Conservation (phyloP, 2,888 invertebrate genomes). For the Clepsis dumicolana region DNA sequence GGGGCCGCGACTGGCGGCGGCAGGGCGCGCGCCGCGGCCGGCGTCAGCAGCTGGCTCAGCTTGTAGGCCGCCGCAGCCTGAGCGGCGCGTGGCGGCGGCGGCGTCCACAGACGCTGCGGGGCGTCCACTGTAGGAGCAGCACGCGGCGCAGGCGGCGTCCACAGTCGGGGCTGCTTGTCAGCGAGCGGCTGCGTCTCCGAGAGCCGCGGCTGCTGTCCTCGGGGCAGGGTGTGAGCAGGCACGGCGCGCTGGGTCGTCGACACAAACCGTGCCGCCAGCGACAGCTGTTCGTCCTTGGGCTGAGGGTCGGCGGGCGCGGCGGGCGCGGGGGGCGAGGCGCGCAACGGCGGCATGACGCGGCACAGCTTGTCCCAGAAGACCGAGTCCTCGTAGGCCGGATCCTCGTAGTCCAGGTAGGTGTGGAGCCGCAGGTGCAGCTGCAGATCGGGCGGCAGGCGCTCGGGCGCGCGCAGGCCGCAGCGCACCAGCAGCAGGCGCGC, state of each 20-base stretch:
- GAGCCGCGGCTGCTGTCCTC: background rate
- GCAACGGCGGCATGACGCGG: slow-evolving; percentile 20
- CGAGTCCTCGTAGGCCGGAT: too few species aligned
- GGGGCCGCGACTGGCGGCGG: too few species aligned
- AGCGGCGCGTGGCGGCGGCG: background rate
- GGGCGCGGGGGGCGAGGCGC: background rate
- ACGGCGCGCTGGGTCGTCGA: background rate
- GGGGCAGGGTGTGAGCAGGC: background rate
- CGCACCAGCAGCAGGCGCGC: slow-evolving; percentile 26
- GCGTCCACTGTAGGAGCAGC: background rate
- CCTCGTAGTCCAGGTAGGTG: slow-evolving; percentile 22
- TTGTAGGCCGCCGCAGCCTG: background rate
- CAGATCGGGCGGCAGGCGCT: slow-evolving; percentile 23
- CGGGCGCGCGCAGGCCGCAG: slow-evolving; percentile 12
- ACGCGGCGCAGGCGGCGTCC: background rate
- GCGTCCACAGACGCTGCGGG: background rate
- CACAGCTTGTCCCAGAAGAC: slow-evolving; percentile 31
- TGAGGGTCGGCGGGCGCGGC: background rate
- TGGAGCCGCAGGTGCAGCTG: slow-evolving; percentile 21
- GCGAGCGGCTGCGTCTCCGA: background rate
- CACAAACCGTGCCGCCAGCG: background rate
- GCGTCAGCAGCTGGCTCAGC: background rate
- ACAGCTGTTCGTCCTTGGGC: background rate
- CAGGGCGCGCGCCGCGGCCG: background rate
- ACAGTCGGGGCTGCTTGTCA: background rate